Conservation (phyloP, 2,888 invertebrate genomes). For the Dioctria rufipes region DNA sequence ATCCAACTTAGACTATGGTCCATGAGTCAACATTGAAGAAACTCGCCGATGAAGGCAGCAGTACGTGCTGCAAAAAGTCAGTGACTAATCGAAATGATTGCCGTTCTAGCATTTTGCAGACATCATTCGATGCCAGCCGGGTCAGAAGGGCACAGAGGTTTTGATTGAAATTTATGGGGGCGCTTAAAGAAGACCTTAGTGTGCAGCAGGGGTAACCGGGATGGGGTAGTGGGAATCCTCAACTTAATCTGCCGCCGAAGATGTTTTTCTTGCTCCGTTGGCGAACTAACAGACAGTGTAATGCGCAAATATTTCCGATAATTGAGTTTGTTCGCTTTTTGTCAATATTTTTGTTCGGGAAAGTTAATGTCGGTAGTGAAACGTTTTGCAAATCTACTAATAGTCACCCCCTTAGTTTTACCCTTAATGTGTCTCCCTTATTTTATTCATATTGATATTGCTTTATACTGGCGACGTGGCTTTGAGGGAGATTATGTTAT, state of each 20-base stretch:
- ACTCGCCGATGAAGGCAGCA: not conserved
- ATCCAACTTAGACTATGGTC: conserved; percentile 10
- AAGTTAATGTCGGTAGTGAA: not conserved
- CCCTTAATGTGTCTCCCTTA: no score
- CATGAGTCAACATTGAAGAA: conserved; percentile 35
- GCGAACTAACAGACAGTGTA: not conserved
- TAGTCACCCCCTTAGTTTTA: no score
- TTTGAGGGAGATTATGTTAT: no score
- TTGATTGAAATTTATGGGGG: conserved; percentile 47
- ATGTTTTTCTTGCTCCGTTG: conserved; percentile 4
- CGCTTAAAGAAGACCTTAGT: conserved; percentile 16
- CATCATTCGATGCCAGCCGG: not conserved
- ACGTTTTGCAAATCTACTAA: not conserved
- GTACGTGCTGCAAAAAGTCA: conserved; percentile 42
- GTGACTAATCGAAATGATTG: conserved; percentile 50
- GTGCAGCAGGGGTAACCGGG: not conserved
- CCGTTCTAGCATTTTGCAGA: conserved; percentile 22
- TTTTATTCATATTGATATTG: no score
- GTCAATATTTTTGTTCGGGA: conserved; percentile 17
- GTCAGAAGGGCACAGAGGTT: conserved; percentile 15
- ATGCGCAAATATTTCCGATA: conserved; percentile 44
- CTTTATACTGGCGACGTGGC: no score
- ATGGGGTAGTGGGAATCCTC: not conserved
- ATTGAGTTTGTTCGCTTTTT: conserved; percentile 35
- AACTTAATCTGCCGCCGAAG: conserved; percentile 29